These are phyloP conservation scores for Oligia latruncula DNA, from an alignment of 2,888 invertebrate species.

Conservation along the genomic window DNA sequence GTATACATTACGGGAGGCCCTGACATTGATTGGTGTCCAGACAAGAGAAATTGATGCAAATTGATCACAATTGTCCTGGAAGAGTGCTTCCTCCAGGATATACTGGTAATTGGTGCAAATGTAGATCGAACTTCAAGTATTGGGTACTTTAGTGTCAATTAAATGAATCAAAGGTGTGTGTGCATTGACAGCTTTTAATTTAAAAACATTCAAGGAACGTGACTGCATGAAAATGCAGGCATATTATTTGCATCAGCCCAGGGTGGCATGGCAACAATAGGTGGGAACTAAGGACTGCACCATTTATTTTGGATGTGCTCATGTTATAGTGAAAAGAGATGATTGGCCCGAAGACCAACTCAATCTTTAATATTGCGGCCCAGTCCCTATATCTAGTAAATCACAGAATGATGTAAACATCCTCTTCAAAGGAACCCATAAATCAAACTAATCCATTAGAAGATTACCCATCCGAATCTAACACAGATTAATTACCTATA, in stretches of 20 bases:
- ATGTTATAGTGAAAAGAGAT: not conserved
- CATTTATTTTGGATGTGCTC: not conserved
- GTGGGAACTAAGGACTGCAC: not conserved
- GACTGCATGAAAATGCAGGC: not conserved
- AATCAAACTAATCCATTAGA: constrained; percentile 35
- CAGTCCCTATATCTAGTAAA: not conserved
- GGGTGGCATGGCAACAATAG: not conserved
- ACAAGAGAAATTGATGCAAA: constrained; percentile 64
- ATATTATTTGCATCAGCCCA: not conserved
- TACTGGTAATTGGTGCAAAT: constrained; percentile 47
- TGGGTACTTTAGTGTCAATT: constrained; percentile 7
- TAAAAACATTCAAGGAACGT: constrained; percentile 14
- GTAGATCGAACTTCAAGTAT: constrained; percentile 41
- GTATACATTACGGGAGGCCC: constrained; percentile 39
- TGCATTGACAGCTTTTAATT: constrained; percentile 17
- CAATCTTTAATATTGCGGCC: no score
- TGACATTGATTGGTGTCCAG: constrained; percentile 63
- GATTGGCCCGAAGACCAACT: not conserved
- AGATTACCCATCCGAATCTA: constrained; percentile 23
- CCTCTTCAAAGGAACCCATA: not conserved
- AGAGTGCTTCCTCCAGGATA: constrained; percentile 57
- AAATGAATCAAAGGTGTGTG: constrained; percentile 11
- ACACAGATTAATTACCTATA: constrained; percentile 2
- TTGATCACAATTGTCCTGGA: constrained; percentile 63
- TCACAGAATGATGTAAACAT: not conserved